Base-by-base conservation (phyloP, 2,797 vertebrate species). In the Hephaestus fuliginosus region DNA sequence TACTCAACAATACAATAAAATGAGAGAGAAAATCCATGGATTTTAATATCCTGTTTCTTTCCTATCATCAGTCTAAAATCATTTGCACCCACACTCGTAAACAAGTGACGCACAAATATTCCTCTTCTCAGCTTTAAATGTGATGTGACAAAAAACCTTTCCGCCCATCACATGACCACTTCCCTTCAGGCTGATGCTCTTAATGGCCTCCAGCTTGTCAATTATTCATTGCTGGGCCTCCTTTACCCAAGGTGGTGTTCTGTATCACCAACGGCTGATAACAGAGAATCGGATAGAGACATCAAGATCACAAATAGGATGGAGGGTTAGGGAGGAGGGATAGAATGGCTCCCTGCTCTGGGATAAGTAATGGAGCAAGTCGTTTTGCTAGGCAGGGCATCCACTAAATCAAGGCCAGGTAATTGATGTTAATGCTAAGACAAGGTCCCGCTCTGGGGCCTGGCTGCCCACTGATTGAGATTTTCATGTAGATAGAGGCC, bases 211-310 rank as follows among this genome's bases (percentile, higher is more conserved):
- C 75, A 87, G 76, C 87, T 86, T 57, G 80, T 96, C 88, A 95
- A 95, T 96, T 94, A 96, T 95, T 96, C 88, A 96, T 94, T 25
- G 52, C 44, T 22, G 78, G 76, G 64, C 89, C 88, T 90, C 80
- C 89, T 92, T 89, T 85, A 86, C 87, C 82, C 82, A 76, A 85
- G 90, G 78, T 80, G 87, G 91, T 90, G 83, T 88, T 91, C 83
- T 82, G 87, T 91, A 92, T 91, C 90, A 86, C 87, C 82, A 36
- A 52, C 2, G 68, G 79, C 80, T 78, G 65, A 87, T 89, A 72
- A 83, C 68, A 58, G 53, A 60, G 70, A 83, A 78, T 70, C 5
- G 0, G 67, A 90, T 41, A 82, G 69, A 90, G 79, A 81, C 82
- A 82, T 81, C 49, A 56, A 79, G 67, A 88, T 83, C 56, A 11